These are phyloP conservation scores for Cepphus grylle DNA, from an alignment of 2,113 vertebrate species.

Conservation along the genomic window DNA sequence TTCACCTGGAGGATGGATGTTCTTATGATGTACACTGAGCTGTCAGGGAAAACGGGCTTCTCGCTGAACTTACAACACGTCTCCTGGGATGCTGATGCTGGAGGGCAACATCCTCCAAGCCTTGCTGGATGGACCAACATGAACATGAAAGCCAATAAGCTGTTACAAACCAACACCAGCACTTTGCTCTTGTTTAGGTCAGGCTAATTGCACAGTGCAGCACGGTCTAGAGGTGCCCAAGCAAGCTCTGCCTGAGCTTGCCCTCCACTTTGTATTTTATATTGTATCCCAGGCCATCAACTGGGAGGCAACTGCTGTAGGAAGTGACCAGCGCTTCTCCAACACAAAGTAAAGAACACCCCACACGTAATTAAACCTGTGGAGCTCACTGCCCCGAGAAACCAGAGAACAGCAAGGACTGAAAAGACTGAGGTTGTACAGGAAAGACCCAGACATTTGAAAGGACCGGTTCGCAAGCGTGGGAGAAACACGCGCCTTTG, in stretches of 20 bases:
- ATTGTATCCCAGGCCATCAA: rapidly evolving
- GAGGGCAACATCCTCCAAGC: neutral
- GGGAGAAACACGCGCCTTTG: neutral
- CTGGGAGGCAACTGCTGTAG: neutral
- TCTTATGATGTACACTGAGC: neutral
- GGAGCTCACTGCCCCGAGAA: neutral
- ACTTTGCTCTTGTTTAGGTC: neutral
- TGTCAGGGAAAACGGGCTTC: neutral
- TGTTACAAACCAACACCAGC: neutral
- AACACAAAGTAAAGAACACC: neutral
- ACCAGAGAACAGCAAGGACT: neutral
- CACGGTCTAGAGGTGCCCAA: neutral
- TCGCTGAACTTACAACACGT: rapidly evolving
- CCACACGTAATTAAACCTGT: neutral
- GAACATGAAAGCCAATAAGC: neutral
- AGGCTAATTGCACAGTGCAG: neutral
- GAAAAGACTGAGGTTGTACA: neutral
- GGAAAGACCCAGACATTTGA: neutral
- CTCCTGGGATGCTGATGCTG: neutral
- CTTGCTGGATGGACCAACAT: neutral
- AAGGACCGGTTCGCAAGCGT: neutral
- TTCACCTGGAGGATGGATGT: neutral
- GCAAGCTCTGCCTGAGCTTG: neutral
- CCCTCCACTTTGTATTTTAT: neutral
- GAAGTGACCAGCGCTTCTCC: neutral